These are phyloP conservation scores for Trematomus bernacchii DNA, from an alignment of 2,797 vertebrate genomes.

Conservation along the genomic window DNA sequence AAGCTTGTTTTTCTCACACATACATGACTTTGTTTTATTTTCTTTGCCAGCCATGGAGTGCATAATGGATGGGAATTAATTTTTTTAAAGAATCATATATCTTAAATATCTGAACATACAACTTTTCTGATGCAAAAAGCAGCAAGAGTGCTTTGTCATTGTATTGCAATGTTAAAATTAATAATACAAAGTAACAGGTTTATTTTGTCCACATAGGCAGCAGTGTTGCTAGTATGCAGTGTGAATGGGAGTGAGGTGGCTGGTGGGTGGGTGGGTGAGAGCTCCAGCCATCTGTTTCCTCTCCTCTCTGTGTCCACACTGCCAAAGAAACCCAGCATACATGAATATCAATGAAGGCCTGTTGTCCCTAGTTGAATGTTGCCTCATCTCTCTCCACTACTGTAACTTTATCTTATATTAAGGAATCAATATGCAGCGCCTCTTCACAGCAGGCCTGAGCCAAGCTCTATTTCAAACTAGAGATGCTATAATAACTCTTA, in stretches of 20 bases:
- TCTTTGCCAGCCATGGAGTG: not conserved
- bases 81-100: not conserved
- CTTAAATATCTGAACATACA: not conserved
- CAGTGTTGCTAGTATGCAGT: conserved; percentile 40
- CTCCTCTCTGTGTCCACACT: conserved; percentile 43
- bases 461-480: conserved; percentile 3
- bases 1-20: not conserved
- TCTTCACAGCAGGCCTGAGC: not conserved
- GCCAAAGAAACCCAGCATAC: conserved; percentile 58
- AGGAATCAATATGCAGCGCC: conserved; percentile 3
- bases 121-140: not conserved
- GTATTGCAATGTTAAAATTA: not conserved
- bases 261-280: conserved; percentile 60
- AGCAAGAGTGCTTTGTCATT: not conserved
- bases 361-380: conserved; percentile 26
- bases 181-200: conserved; percentile 42
- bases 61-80: not conserved
- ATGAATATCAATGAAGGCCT: conserved; percentile 64
- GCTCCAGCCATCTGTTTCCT: conserved; percentile 75
- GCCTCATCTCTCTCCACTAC: conserved; percentile 4
- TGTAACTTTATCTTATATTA: conserved; percentile 18
- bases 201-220: conserved; percentile 47
- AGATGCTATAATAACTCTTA: conserved; percentile 1
- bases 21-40: not conserved
- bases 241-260: conserved; percentile 47